Percentiles rank a stretch among this genome's conserved stretches.
These are phyloP conservation scores for Emmelina monodactyla DNA, from an alignment of 2,888 invertebrate species.

Conservation along the genomic window DNA sequence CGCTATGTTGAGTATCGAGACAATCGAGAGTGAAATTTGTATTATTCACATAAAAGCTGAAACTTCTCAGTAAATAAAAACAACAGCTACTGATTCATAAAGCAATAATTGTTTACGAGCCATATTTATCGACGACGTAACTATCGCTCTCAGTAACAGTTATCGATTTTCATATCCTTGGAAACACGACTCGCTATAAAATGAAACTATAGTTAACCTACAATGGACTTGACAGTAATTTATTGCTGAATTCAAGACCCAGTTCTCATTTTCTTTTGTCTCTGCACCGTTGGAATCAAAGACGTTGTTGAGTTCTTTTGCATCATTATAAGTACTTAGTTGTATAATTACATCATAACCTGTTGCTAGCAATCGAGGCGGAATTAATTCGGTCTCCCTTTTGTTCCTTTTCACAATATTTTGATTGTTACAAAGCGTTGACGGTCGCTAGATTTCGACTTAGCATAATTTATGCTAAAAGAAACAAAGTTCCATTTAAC, in stretches of 20 bases:
- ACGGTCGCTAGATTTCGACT: constrained; percentile 11
- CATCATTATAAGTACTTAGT: constrained; percentile 15
- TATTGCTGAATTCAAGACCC: not conserved
- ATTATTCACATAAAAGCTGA: too few species aligned
- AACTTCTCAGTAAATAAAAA: too few species aligned
- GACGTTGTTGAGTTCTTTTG: not conserved
- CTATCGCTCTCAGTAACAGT: constrained; percentile 5
- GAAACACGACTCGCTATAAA: not conserved
- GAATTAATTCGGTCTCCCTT: constrained; percentile 27
- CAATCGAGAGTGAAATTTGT: too few species aligned
- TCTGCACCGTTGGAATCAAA: not conserved
- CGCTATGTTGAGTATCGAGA: constrained; percentile 25
- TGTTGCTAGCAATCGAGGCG: constrained; percentile 35
- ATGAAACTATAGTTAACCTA: not conserved
- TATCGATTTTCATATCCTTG: constrained; percentile 7
- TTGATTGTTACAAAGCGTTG: constrained; percentile 42
- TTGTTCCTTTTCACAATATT: constrained; percentile 27
- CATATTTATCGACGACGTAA: not conserved
- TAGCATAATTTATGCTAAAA: constrained; percentile 33
- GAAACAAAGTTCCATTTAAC: constrained; percentile 25
- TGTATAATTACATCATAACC: constrained; percentile 31
- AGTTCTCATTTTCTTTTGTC: not conserved
- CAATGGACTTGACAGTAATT: not conserved
- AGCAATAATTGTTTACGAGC: too few species aligned
- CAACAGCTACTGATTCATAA: too few species aligned